phyloP scores from a whole-genome alignment of 2,113 vertebrate species.

The Ptilonorhynchus violaceus region DNA sequence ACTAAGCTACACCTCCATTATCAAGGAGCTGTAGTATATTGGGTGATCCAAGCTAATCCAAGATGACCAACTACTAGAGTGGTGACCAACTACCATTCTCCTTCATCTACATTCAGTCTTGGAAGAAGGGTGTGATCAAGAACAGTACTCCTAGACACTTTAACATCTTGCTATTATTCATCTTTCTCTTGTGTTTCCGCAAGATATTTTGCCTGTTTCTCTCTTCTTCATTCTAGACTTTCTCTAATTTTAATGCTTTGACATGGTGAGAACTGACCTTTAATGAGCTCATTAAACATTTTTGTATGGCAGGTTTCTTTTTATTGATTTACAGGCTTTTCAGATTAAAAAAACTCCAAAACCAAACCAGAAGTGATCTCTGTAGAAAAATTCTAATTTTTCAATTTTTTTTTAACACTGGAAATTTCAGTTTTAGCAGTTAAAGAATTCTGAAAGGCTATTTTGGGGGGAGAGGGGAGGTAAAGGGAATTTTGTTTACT shows the following conservation, averaged over 20 bases:
- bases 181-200: background rate
- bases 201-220: background rate
- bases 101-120: background rate
- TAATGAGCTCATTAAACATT: background rate
- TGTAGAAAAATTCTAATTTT: background rate
- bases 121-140: background rate
- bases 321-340: background rate
- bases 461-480: fast-evolving
- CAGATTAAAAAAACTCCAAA: background rate
- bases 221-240: background rate
- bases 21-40: background rate
- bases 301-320: background rate
- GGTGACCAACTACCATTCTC: background rate
- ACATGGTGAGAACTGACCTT: background rate
- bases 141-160: background rate
- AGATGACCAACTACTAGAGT: background rate
- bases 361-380: background rate
- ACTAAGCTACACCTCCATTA: background rate
- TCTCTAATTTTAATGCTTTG: background rate
- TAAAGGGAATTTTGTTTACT: background rate
- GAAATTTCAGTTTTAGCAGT: background rate
- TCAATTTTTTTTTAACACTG: background rate
- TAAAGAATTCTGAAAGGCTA: background rate
- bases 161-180: background rate
- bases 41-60: background rate